Evolutionary conservation across 2,113 vertebrate genomes (phyloP).

Genomic region (Hemibagrus wyckioides): DNA sequence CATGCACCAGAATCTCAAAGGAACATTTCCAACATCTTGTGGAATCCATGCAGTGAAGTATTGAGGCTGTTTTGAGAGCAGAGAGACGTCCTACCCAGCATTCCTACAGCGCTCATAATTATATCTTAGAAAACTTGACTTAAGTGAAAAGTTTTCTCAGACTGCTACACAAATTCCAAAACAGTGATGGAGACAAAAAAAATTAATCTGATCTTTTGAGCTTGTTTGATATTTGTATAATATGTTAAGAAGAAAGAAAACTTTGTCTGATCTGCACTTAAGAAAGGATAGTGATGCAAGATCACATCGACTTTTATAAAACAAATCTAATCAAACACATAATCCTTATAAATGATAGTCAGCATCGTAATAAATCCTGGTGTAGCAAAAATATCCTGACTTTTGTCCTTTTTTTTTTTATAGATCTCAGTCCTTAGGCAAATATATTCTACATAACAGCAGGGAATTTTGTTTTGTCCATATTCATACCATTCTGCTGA

Average conservation of each 20-base stretch:
- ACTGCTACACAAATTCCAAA: not conserved
- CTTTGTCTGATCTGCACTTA: not conserved
- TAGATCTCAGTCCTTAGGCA: not conserved
- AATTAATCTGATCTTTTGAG: not conserved
- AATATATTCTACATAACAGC: not conserved
- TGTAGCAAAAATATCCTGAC: not conserved
- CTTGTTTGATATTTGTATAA: not conserved
- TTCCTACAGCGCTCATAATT: no score
- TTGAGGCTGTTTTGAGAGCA: no score
- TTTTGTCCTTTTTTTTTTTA: not conserved
- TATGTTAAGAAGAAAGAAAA: not conserved
- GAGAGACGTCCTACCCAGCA: no score
- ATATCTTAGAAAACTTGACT: not conserved
- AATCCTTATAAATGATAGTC: not conserved
- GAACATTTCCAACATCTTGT: not conserved
- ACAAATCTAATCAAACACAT: not conserved
- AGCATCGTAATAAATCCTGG: not conserved
- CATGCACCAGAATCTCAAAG: not conserved
- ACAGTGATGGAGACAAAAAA: not conserved
- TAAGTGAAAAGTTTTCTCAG: not conserved
- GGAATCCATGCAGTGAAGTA: no score
- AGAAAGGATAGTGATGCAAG: not conserved
- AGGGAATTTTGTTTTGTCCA: conserved; percentile 11
- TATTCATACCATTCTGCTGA: conserved; percentile 10
- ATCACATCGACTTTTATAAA: not conserved